phyloP scores from a whole-genome alignment of 2,888 invertebrate species.

The Octodonta nipae region DNA sequence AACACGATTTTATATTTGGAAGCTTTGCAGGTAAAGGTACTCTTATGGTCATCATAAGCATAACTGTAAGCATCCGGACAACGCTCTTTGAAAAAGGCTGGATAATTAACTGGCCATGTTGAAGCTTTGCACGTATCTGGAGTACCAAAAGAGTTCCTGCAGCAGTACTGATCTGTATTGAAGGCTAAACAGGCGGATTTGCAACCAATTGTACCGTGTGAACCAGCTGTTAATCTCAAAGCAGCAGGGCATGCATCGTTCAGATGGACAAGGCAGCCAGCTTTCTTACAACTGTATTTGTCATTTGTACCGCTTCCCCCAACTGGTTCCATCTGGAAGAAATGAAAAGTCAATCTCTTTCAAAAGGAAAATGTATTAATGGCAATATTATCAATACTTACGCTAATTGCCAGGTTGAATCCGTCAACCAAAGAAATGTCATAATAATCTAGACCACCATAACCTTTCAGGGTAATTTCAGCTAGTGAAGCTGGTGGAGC shows the following conservation, averaged over 20 bases:
- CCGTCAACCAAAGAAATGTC: conserved; percentile 40
- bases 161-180: conserved; percentile 38
- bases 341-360: conserved; percentile 8
- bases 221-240: conserved; percentile 19
- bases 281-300: conserved; percentile 30
- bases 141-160: conserved; percentile 31
- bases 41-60: conserved; percentile 40
- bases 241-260: conserved; percentile 32
- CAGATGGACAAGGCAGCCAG: conserved; percentile 28
- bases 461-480: conserved; percentile 34
- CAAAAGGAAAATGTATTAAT: not conserved
- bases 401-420: conserved; percentile 32
- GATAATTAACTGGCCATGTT: conserved; percentile 31
- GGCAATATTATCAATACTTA: conserved; percentile 14
- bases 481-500: conserved; percentile 34
- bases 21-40: conserved; percentile 36
- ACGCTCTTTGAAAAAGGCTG: conserved; percentile 33
- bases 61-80: conserved; percentile 43
- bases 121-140: conserved; percentile 34
- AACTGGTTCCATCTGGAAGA: conserved; percentile 22
- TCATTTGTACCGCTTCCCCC: conserved; percentile 22
- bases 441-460: conserved; percentile 35
- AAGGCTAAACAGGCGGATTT: conserved; percentile 38
- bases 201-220: conserved; percentile 32
- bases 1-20: conserved; percentile 25